phyloP scores from a whole-genome alignment of 1,140 invertebrate species.

The Wiebesia pumilae region DNA sequence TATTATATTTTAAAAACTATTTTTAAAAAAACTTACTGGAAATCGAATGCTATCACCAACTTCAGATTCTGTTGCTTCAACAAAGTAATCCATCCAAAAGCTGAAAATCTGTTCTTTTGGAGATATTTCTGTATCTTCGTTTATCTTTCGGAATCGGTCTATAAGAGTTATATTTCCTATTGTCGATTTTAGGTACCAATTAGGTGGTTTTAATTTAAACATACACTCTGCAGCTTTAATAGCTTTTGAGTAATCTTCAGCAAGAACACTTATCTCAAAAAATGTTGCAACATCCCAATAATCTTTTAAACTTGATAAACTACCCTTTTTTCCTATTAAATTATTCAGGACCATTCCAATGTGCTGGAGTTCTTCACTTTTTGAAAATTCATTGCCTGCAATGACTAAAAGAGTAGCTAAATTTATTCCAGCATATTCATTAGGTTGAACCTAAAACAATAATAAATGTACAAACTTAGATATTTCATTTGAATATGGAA shows the following conservation, averaged over 20 bases:
- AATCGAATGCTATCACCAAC: conserved; percentile 89
- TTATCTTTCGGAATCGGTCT: conserved; percentile 91
- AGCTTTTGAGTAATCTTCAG: conserved; percentile 97
- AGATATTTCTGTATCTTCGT: conserved; percentile 79
- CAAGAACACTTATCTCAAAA: conserved; percentile 98
- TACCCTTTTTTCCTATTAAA: conserved; percentile 98
- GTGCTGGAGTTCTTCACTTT: conserved; percentile 92
- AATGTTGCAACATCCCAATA: conserved; percentile 99
- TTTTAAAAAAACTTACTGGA: conserved; percentile 81
- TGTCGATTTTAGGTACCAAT: conserved; percentile 99
- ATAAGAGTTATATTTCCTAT: conserved; percentile 98
- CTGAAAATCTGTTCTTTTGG: conserved; percentile 92
- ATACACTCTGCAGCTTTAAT: conserved; percentile 98
- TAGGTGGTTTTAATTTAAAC: conserved; percentile 98
- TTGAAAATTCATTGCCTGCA: conserved; percentile 95
- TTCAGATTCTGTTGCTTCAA: conserved; percentile 87
- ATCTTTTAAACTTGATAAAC: conserved; percentile 92
- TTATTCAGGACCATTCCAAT: conserved; percentile 97
- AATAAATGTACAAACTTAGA: background rate
- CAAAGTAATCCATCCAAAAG: conserved; percentile 99
- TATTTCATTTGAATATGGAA: background rate
- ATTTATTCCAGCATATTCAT: conserved; percentile 99
- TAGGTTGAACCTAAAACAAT: conserved; percentile 87
- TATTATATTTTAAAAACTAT: background rate
- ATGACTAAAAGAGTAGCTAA: conserved; percentile 98